Evolutionary conservation across 2,113 vertebrate genomes (phyloP).

Genomic region (Alectura lathami): DNA sequence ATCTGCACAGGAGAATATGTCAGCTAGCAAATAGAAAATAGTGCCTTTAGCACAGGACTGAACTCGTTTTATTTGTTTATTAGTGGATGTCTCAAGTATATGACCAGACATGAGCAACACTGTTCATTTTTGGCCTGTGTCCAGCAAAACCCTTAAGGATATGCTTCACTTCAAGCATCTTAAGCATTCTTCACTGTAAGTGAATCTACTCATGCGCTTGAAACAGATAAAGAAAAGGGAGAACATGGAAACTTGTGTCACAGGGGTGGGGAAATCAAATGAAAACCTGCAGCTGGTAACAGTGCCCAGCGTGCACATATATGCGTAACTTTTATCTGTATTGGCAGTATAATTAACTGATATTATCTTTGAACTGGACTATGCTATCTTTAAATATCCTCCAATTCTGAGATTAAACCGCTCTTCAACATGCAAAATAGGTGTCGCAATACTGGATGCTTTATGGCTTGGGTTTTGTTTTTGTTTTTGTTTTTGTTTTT

Average conservation of each 20-base stretch:
- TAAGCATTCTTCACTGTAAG: not conserved
- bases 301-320: not conserved
- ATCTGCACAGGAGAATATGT: not conserved
- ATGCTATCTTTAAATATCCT: not conserved
- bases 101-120: not conserved
- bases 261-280: not conserved
- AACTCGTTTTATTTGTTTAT: conserved; percentile 29
- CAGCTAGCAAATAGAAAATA: not conserved
- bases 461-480: too few species aligned
- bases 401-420: not conserved
- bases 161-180: not conserved
- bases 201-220: not conserved
- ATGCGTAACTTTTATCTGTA: not conserved
- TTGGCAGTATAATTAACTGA: not conserved
- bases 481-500: too few species aligned
- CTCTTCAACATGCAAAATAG: not conserved
- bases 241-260: not conserved
- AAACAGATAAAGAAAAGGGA: not conserved
- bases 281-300: not conserved
- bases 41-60: conserved; percentile 1
- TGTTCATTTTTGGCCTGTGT: conserved; percentile 6
- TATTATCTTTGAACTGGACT: not conserved
- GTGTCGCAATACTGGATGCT: not conserved
- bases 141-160: conserved; percentile 6
- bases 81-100: not conserved